Conservation (phyloP, 2,113 vertebrate genomes). For the Callipepla californica region DNA sequence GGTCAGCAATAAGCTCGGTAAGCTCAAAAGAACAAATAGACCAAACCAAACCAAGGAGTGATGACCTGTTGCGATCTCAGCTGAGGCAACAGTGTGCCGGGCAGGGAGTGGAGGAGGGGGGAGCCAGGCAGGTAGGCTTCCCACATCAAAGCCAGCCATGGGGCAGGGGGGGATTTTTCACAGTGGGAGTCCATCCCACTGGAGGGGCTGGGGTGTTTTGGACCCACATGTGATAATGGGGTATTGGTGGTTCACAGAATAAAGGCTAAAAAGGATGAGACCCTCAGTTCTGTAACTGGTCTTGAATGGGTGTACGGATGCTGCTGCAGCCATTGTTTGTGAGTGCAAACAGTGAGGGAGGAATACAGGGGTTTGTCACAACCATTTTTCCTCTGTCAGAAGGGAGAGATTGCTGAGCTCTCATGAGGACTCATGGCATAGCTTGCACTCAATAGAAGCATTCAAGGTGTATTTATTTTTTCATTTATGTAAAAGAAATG, state of each 20-base stretch:
- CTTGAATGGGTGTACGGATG: accelerated
- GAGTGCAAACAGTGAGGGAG: accelerated
- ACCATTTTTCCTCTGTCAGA: background rate
- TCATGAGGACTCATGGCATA: background rate
- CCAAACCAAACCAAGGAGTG: background rate
- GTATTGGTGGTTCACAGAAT: background rate
- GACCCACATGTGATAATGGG: accelerated
- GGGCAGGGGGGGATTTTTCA: no score
- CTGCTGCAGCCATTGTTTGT: background rate
- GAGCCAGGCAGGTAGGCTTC: background rate
- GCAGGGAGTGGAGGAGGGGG: background rate
- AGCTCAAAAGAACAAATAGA: background rate
- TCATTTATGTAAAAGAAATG: background rate
- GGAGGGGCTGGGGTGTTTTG: background rate
- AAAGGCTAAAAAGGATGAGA: no score
- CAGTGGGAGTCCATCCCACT: background rate
- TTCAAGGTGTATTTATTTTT: background rate
- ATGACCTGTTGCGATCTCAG: background rate
- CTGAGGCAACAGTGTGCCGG: background rate
- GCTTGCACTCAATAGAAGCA: background rate
- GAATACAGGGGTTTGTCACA: accelerated
- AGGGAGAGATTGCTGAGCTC: background rate
- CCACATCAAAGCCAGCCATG: accelerated
- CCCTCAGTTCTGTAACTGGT: accelerated
- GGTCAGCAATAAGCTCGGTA: background rate